Evolutionary conservation across 2,888 invertebrate genomes (phyloP), one percentile per base, ranked within the genome.

Genomic region (Reticulitermes lucifugus): DNA sequence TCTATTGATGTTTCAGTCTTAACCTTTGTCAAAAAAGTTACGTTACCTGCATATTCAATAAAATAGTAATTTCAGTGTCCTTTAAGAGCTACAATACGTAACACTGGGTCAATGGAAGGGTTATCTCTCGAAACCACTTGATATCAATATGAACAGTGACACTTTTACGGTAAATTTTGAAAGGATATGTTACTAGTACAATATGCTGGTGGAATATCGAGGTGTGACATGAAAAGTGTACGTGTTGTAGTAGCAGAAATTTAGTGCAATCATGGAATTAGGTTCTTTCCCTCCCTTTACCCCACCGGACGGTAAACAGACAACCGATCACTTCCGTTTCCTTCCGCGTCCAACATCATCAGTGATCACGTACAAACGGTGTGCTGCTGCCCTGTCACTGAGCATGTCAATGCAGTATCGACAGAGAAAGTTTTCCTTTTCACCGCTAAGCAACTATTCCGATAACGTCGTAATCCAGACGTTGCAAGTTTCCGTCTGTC

Each of bases 381-480:
- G 21, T 81, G 81, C 25, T 81, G 81, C 25, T 14, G 43, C 70
- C 70, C 46, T 81, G 81, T 70, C 81, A 81, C 70, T 70, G 25
- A 81, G n/a, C 51, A 46, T 70, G 81, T 81, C 81, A 81, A 81
- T 81, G n/a, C 41, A 73, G 10, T 18, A 4, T 18, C 12, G 18
- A n/a, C 46, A 77, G 46, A 77, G 77, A 51, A 77, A 77, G 77
- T 77, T 77, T 77, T 21, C 73, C 65, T 65, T 73, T 73, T 35
- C 73, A 41, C 73, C 12, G 14, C 25, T 35, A 35, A 41, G 18
- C 41, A 35, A 73, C 73, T 21, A 35, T 14, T 21, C 73, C 14
- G 35, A 41, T 73, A 73, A 73, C 41, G 12, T 73, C 21, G 25
- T 41, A 29, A 41, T 73, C 73, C 35, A 9, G 7, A 73, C 18